A percentile compares a stretch with the other conserved stretches of the same genome.
Conservation (phyloP, 1,140 invertebrate genomes). For the Drosophila bocqueti region DNA sequence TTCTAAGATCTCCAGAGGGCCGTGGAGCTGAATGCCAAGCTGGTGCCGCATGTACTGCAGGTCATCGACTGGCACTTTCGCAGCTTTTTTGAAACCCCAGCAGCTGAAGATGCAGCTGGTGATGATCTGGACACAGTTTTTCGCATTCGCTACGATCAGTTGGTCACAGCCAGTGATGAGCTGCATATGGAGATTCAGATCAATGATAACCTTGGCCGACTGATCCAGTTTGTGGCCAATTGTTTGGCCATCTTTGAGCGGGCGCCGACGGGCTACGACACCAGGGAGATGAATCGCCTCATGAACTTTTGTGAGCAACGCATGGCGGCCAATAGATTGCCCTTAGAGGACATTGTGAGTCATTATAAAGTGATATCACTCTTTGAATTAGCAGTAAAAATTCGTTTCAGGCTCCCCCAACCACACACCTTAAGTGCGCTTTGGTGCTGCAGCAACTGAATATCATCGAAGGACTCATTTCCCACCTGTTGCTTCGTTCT, state of each 20-base stretch:
- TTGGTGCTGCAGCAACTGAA: conserved; percentile 73
- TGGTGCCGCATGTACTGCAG: conserved; percentile 76
- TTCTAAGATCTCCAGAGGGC: conserved; percentile 73
- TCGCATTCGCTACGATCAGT: conserved; percentile 60
- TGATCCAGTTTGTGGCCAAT: conserved; percentile 72
- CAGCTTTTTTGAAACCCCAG: conserved; percentile 62
- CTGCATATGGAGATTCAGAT: conserved; percentile 64
- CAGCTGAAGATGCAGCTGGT: conserved; percentile 33
- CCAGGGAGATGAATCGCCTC: conserved; percentile 62
- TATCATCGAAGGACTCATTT: conserved; percentile 76
- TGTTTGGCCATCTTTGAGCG: conserved; percentile 67
- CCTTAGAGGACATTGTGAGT: conserved; percentile 64
- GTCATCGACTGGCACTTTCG: conserved; percentile 84
- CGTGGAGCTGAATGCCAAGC: conserved; percentile 80
- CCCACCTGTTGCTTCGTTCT: conserved; percentile 60
- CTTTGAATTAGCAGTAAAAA: not conserved
- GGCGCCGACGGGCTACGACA: conserved; percentile 67
- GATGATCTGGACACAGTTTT: conserved; percentile 61
- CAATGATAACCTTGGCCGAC: conserved; percentile 72
- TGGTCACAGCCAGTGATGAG: conserved; percentile 46
- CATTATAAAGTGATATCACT: not conserved
- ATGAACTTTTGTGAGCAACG: conserved; percentile 58
- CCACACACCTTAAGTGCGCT: conserved; percentile 68
- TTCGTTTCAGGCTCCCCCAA: conserved; percentile 41
- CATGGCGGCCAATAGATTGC: conserved; percentile 62